These are phyloP conservation scores for Mesembrinibis cayennensis DNA, from an alignment of 2,113 vertebrate genomes.

Conservation along the genomic window DNA sequence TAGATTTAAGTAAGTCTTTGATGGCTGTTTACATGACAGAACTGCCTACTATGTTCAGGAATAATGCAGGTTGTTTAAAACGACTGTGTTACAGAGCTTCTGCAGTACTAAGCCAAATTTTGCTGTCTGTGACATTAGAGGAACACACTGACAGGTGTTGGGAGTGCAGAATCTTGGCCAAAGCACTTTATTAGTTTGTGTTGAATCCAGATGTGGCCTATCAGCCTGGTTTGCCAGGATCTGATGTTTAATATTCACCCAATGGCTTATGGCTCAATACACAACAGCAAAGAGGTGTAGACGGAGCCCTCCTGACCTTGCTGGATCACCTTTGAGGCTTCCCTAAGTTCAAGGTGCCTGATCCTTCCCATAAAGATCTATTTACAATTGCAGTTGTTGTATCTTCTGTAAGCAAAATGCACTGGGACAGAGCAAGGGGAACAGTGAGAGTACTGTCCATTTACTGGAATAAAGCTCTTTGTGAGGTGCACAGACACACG, in stretches of 20 bases:
- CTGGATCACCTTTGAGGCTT: neutral
- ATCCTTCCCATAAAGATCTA: neutral
- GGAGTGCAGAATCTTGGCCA: neutral
- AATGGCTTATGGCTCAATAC: neutral
- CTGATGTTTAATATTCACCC: neutral
- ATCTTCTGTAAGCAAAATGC: neutral
- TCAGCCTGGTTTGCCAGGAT: neutral
- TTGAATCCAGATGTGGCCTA: neutral
- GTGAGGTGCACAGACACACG: neutral
- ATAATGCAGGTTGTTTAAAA: neutral
- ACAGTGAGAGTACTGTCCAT: neutral
- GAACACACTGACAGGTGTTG: neutral
- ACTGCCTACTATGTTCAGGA: neutral
- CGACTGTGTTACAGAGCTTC: neutral
- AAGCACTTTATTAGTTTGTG: neutral
- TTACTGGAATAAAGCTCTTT: neutral
- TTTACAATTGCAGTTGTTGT: neutral
- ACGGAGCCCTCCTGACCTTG: neutral
- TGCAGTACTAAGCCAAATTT: neutral
- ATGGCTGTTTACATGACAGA: constrained; percentile 38
- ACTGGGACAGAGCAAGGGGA: neutral
- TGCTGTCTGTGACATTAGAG: neutral
- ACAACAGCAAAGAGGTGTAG: neutral
- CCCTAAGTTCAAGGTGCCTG: neutral
- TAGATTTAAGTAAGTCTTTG: constrained; percentile 51